Evolutionary conservation across 2,113 vertebrate species (phyloP), one percentile per base, ranked within the genome.

Genomic region (Burhinus oedicnemus): DNA sequence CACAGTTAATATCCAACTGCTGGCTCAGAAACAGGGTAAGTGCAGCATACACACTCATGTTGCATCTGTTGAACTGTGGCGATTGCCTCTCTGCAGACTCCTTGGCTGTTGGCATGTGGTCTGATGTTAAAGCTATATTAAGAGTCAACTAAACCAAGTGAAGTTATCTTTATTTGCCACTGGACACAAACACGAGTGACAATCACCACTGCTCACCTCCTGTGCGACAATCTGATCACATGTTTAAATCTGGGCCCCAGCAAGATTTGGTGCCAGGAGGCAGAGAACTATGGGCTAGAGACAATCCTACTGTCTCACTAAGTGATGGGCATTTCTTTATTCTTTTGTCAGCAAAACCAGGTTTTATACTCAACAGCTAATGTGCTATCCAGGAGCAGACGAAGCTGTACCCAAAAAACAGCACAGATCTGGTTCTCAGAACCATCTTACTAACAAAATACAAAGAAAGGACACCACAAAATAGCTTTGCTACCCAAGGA

Each of bases 101-200:
- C 45, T n/a, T 12, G 52, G n/a, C 52, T 61, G 38, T 5, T 34
- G 42, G 5, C 60, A 71, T 0, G 0, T 16, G 29, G 32, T 14
- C 62, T 61, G 36, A 83, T 20, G 13, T 30, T 55, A 75, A 71
- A 85, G 32, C 74, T 47, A 0, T 12, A 45, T 6, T 30, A 40
- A 57, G 36, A 71, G 60, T 23, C 22, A 20, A 26, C n/a, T 34
- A 62, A 69, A 45, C 23, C 15, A 60, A 75, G 20, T 7, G 11
- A 42, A 60, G 22, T 47, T 45, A 29, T 12, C 61, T 47, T 78
- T 11, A 54, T 54, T 54, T 87, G 52, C 58, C 45, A 23, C 21
- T 15, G 27, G 54, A 83, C 71, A 65, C 61, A 38, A 60, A 70
- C 2, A 4, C 0, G n/a, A 34, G 57, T 13, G 32, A 18, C 52